A percentile compares a stretch with the other conserved stretches of the same genome.
Conservation (phyloP, 2,888 invertebrate genomes). For the Tipula unca region DNA sequence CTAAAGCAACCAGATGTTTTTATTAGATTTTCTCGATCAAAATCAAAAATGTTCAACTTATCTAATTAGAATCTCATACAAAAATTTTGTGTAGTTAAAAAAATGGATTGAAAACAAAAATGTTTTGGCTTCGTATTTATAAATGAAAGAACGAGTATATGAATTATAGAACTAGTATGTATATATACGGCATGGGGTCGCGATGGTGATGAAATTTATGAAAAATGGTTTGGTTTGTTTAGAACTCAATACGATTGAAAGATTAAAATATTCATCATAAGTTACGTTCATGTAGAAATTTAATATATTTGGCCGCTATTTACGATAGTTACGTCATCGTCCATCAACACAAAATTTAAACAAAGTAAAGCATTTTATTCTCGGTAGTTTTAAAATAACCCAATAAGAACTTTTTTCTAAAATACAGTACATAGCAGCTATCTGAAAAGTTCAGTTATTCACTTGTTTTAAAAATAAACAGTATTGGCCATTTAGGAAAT, state of each 20-base stretch:
- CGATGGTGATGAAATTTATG: not conserved
- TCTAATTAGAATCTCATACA: not conserved
- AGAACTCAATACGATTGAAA: not conserved
- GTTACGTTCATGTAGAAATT: too few species aligned
- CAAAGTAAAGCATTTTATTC: too few species aligned
- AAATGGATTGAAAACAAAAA: not conserved
- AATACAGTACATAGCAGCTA: too few species aligned
- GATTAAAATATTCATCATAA: not conserved
- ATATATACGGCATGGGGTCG: not conserved
- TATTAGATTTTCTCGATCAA: not conserved
- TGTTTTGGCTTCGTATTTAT: not conserved
- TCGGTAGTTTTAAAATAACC: too few species aligned
- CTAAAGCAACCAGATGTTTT: not conserved
- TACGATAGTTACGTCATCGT: too few species aligned
- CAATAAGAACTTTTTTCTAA: too few species aligned
- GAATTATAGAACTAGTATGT: too few species aligned
- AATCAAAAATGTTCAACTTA: not conserved
- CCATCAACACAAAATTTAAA: too few species aligned
- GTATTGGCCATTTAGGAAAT: too few species aligned
- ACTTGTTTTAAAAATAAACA: too few species aligned
- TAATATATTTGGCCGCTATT: too few species aligned
- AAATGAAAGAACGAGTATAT: not conserved
- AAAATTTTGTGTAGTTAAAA: not conserved
- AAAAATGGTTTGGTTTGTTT: not conserved
- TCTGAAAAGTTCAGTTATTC: too few species aligned